Evolutionary conservation across 1,140 invertebrate genomes (phyloP).

Genomic region (Macrobrachium rosenbergii): DNA sequence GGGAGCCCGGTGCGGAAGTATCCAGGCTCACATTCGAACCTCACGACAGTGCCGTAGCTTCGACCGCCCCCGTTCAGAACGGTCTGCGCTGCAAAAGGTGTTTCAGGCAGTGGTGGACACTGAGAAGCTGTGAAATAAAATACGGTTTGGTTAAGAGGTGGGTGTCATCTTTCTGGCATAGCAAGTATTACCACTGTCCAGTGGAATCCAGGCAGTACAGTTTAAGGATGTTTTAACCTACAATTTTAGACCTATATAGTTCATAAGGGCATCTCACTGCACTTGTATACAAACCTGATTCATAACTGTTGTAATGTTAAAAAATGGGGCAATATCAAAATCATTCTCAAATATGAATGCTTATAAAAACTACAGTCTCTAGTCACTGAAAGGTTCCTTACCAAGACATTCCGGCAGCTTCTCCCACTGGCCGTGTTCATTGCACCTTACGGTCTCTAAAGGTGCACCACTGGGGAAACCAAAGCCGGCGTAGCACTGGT

Average conservation of each 20-base stretch:
- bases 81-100: slow-evolving; percentile 87
- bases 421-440: slow-evolving; percentile 91
- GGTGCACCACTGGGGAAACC: slow-evolving; percentile 89
- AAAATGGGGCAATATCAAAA: no score
- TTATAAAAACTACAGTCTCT: background rate
- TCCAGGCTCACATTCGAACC: slow-evolving; percentile 92
- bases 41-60: slow-evolving; percentile 94
- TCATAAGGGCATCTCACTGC: no score
- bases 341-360: slow-evolving; percentile 16
- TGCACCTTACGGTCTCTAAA: slow-evolving; percentile 90
- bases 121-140: slow-evolving; percentile 81
- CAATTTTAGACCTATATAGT: no score
- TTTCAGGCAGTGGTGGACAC: slow-evolving; percentile 90
- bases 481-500: slow-evolving; percentile 97
- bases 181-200: no score
- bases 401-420: slow-evolving; percentile 89
- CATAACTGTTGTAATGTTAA: no score
- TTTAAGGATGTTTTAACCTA: no score
- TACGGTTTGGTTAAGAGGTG: slow-evolving; percentile 17
- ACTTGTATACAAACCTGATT: no score
- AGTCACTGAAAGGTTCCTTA: slow-evolving; percentile 69
- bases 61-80: slow-evolving; percentile 93
- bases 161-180: background rate
- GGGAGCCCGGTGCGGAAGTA: slow-evolving; percentile 90
- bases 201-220: no score